A percentile compares a stretch with the other conserved stretches of the same genome.
These are phyloP conservation scores for Meganola albula DNA, from an alignment of 2,888 invertebrate genomes.

Conservation along the genomic window DNA sequence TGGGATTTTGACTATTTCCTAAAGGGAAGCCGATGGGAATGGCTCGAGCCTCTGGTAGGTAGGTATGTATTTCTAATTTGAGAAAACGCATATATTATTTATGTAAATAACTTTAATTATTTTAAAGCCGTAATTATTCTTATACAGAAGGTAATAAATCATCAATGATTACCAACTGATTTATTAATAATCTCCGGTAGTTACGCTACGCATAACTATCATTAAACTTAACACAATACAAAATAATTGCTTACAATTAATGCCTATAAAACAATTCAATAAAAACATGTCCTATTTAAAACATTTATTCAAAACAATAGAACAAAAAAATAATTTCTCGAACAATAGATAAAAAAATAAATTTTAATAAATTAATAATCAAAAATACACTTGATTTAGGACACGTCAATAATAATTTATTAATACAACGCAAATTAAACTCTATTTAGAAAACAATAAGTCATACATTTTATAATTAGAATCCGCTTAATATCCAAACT, in stretches of 20 bases:
- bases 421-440: constrained; percentile 13
- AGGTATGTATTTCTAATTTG: too few species aligned
- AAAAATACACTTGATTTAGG: constrained; percentile 24
- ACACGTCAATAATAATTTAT: constrained; percentile 16
- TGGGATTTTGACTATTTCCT: too few species aligned
- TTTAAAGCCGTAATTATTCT: too few species aligned
- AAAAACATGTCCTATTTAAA: constrained; percentile 16
- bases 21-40: too few species aligned
- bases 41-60: too few species aligned
- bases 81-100: too few species aligned
- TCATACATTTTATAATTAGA: not conserved
- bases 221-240: constrained; percentile 13
- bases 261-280: constrained; percentile 13
- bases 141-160: constrained; percentile 18
- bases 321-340: constrained; percentile 21
- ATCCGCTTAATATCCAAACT: constrained; percentile 7
- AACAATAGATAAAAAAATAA: constrained; percentile 9
- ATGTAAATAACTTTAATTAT: too few species aligned
- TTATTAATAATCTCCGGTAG: constrained; percentile 8
- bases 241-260: constrained; percentile 25
- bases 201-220: constrained; percentile 1
- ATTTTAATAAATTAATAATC: constrained; percentile 25
- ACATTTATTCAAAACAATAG: constrained; percentile 6
- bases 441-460: constrained; percentile 3
- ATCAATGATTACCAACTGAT: too few species aligned